Conservation (phyloP, 2,113 vertebrate genomes). For the Sciurus niger region DNA sequence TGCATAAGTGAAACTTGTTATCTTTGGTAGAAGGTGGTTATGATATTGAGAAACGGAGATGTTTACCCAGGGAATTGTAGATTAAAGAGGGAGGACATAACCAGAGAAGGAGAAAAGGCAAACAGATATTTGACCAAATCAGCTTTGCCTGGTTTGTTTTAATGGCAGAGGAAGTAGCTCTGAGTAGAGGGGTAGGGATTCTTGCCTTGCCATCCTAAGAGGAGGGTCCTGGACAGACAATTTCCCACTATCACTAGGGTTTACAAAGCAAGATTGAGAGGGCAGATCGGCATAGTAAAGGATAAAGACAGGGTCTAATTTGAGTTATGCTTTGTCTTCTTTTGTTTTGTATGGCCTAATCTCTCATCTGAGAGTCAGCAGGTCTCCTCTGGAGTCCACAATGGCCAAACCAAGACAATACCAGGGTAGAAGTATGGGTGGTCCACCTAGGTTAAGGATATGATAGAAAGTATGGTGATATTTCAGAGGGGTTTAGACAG, state of each 20-base stretch:
- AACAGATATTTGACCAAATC: background rate
- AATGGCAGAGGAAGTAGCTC: background rate
- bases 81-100: background rate
- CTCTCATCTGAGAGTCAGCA: background rate
- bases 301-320: background rate
- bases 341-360: background rate
- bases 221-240: background rate
- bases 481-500: background rate
- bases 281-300: background rate
- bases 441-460: background rate
- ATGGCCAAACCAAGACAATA: background rate
- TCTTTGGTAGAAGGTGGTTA: constrained; percentile 4
- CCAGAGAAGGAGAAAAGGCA: background rate
- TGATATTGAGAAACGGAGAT: background rate
- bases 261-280: background rate
- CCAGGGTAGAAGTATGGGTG: background rate
- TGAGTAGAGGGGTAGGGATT: background rate
- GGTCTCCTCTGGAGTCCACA: background rate
- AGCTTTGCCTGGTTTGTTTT: background rate
- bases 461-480: background rate
- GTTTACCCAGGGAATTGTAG: background rate
- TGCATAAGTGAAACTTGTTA: constrained; percentile 43
- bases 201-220: background rate
- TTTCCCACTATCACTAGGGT: background rate
- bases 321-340: background rate